Conservation (phyloP, 2,113 vertebrate species). For the Gnathonemus echidnorhynchus region DNA sequence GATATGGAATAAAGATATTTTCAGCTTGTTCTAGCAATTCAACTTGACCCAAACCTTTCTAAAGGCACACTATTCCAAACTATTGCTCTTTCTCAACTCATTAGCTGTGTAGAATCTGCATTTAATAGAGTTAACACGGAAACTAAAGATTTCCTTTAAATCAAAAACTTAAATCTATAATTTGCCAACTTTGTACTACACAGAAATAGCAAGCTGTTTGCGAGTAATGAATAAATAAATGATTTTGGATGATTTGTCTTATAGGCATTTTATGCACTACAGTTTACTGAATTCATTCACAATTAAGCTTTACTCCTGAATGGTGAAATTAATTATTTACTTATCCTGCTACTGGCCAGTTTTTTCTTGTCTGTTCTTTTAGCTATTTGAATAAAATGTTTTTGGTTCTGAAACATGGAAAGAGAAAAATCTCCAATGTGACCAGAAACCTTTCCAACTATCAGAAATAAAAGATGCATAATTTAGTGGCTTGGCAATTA, state of each 20-base stretch:
- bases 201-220: not conserved
- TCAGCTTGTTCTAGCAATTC: not conserved
- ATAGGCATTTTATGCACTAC: not conserved
- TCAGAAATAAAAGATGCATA: not conserved
- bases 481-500: not conserved
- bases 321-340: not conserved
- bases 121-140: not conserved
- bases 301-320: not conserved
- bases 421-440: not conserved
- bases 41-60: not conserved
- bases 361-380: not conserved
- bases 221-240: not conserved
- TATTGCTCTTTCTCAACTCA: not conserved
- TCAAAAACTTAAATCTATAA: not conserved
- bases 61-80: not conserved
- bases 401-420: not conserved
- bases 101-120: not conserved
- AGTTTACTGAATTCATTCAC: not conserved
- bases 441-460: not conserved
- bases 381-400: not conserved
- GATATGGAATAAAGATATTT: not conserved
- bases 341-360: not conserved
- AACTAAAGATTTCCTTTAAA: not conserved
- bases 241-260: not conserved
- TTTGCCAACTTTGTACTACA: not conserved